A percentile compares a stretch with the other conserved stretches of the same genome.
phyloP scores from a whole-genome alignment of 30 jellyfish, hydroid and myxozoan genomes.

The Mastigias papua region DNA sequence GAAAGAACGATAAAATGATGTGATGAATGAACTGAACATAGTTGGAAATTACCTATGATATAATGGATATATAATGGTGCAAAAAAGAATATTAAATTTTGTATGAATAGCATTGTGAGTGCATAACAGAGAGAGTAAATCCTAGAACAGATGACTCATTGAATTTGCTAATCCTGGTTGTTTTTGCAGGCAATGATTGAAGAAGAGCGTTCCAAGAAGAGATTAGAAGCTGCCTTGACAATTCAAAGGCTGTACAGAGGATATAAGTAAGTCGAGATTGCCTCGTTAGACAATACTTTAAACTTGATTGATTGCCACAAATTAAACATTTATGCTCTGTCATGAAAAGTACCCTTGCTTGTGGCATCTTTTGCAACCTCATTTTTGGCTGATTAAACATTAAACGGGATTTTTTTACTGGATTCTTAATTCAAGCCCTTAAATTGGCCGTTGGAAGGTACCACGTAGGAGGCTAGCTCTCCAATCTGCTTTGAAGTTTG shows the following conservation, averaged over 20 bases:
- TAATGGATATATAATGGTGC: no score
- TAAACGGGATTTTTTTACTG: background rate
- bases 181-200: conserved; percentile 51
- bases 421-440: background rate
- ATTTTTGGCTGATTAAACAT: background rate
- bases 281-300: background rate
- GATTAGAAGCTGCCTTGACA: conserved; percentile 29
- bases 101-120: no score
- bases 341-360: background rate
- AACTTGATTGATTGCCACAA: background rate
- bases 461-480: no score
- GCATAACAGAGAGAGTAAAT: no score
- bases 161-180: background rate
- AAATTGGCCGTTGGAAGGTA: background rate
- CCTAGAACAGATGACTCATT: no score
- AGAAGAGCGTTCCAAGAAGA: conserved; percentile 22
- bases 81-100: no score
- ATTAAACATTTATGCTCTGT: background rate
- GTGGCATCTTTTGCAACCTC: background rate
- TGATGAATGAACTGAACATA: no score
- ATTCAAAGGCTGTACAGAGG: conserved; percentile 62
- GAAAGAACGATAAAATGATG: no score
- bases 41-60: no score
- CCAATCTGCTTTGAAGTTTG: background rate
- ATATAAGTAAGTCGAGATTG: conserved; percentile 21